These are phyloP conservation scores for Drosophila nr. medialis DNA, from an alignment of 2,888 invertebrate genomes.

Conservation along the genomic window DNA sequence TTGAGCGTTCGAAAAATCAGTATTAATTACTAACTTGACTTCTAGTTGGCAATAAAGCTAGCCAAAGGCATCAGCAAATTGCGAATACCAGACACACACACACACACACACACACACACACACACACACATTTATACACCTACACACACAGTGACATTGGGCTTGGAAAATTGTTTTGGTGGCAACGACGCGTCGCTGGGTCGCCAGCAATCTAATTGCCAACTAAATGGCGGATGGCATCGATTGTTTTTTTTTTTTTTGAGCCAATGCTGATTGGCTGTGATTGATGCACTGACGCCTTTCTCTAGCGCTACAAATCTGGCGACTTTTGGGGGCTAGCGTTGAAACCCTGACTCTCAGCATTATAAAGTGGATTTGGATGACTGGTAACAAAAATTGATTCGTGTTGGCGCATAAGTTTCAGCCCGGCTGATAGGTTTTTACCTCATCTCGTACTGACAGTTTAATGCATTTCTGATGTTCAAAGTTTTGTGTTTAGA, in stretches of 20 bases:
- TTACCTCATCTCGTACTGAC: background rate
- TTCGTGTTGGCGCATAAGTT: constrained; percentile 4
- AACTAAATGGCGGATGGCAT: constrained; percentile 51
- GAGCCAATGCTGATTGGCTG: constrained; percentile 17
- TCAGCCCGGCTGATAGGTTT: constrained; percentile 8
- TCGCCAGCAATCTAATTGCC: constrained; percentile 38
- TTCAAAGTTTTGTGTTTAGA: background rate
- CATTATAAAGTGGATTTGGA: constrained; percentile 12
- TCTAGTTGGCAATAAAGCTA: constrained; percentile 43
- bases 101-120: constrained; percentile 25
- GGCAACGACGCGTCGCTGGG: constrained; percentile 28
- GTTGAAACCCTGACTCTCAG: background rate
- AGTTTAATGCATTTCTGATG: constrained; percentile 1
- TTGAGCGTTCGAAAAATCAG: constrained; percentile 62
- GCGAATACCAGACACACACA: constrained; percentile 35
- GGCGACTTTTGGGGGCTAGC: background rate
- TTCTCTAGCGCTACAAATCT: constrained; percentile 7
- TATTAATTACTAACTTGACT: constrained; percentile 76
- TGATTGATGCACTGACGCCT: constrained; percentile 49
- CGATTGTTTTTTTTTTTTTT: constrained; percentile 8
- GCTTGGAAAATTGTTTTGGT: constrained; percentile 50
- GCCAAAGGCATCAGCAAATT: constrained; percentile 32
- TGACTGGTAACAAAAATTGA: constrained; percentile 4
- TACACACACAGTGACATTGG: constrained; percentile 5
- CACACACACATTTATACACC: constrained; percentile 4